phyloP scores from a whole-genome alignment of 2,797 vertebrate genomes.

The Poliocrania exsul region DNA sequence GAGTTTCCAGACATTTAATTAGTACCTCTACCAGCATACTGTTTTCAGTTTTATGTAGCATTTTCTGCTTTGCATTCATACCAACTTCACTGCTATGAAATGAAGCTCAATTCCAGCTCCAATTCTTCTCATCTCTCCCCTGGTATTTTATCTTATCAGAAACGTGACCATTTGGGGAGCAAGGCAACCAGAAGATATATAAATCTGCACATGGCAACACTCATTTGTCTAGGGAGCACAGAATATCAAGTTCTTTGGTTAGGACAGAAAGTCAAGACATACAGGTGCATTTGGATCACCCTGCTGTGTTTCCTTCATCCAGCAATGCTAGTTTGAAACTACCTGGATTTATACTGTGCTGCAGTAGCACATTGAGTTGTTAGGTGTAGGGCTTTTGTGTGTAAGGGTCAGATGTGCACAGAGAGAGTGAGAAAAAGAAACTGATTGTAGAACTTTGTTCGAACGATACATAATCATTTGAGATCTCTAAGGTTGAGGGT shows the following conservation, averaged over 20 bases:
- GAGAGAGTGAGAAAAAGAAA: not conserved
- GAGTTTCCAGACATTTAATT: not conserved
- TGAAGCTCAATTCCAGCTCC: not conserved
- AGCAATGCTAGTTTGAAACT: not conserved
- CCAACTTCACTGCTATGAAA: not conserved
- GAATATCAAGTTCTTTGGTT: not conserved
- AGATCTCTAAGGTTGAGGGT: not conserved
- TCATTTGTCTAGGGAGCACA: not conserved
- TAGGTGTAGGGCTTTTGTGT: not conserved
- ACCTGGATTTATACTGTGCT: accelerated
- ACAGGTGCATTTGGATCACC: not conserved
- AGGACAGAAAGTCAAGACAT: not conserved
- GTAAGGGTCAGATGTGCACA: not conserved
- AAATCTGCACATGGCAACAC: not conserved
- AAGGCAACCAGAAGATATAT: not conserved
- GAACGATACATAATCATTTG: not conserved
- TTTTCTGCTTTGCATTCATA: not conserved
- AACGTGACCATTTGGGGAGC: not conserved
- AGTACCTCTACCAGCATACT: not conserved
- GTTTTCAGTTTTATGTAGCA: not conserved
- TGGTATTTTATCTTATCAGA: not conserved
- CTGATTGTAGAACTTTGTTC: not conserved
- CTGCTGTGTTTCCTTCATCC: not conserved
- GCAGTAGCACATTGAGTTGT: accelerated
- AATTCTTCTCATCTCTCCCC: not conserved